These are phyloP conservation scores for Harpalus rufipes DNA, from an alignment of 2,888 invertebrate genomes.

Conservation along the genomic window DNA sequence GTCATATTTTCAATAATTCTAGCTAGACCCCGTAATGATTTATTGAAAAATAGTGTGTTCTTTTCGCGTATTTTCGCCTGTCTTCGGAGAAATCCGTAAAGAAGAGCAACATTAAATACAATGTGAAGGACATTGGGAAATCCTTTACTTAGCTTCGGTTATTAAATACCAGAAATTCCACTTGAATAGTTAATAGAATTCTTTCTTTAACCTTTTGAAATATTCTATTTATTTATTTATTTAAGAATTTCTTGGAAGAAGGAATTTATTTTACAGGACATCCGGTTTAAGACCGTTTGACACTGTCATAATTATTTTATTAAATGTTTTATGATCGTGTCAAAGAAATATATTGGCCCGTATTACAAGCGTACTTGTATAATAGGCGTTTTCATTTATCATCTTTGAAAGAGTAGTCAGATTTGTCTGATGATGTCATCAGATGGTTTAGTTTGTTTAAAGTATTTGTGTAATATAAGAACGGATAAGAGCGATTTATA, in stretches of 20 bases:
- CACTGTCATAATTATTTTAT: too few relatives aligned
- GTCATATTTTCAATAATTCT: neutral
- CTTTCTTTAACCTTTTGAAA: neutral
- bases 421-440: too few relatives aligned
- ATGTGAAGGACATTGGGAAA: slow-evolving; percentile 25
- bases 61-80: neutral
- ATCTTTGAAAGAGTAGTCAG: too few relatives aligned
- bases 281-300: neutral
- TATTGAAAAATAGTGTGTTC: neutral
- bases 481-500: too few relatives aligned
- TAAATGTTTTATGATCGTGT: too few relatives aligned
- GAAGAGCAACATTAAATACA: neutral
- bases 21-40: neutral
- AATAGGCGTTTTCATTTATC: too few relatives aligned
- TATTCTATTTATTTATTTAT: neutral
- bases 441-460: too few relatives aligned
- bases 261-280: neutral
- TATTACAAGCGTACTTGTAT: too few relatives aligned
- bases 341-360: too few relatives aligned
- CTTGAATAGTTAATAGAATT: neutral
- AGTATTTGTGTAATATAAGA: too few relatives aligned
- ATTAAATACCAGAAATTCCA: slow-evolving; percentile 4
- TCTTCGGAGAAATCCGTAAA: neutral
- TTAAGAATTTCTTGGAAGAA: neutral
- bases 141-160: slow-evolving; percentile 10